Percentiles rank a stretch among this genome's conserved stretches.
Evolutionary conservation across 2,113 vertebrate genomes (phyloP).

Genomic region (Mugil cephalus): DNA sequence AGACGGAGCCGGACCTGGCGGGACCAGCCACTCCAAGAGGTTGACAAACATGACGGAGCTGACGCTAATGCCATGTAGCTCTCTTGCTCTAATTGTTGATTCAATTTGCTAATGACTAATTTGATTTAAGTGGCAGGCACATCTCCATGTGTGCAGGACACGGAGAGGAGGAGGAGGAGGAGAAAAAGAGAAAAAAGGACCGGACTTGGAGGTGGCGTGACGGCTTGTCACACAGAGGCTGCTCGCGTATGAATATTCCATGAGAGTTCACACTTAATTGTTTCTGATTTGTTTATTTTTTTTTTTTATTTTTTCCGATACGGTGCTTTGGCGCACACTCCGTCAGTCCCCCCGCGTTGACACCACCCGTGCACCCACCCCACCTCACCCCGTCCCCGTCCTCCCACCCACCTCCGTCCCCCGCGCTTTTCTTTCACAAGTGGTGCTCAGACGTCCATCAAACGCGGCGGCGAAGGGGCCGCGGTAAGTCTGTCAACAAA

Average conservation of each 20-base stretch:
- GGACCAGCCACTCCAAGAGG: slow-evolving; percentile 76
- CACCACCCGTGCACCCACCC: slow-evolving; percentile 46
- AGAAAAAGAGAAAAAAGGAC: slow-evolving; percentile 43
- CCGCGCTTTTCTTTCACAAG: slow-evolving; percentile 75
- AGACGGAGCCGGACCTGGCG: slow-evolving; percentile 63
- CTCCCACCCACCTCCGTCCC: slow-evolving; percentile 56
- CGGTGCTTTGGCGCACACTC: slow-evolving; percentile 77
- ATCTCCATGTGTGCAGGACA: slow-evolving; percentile 80
- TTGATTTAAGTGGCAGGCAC: slow-evolving; percentile 90
- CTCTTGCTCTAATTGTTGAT: slow-evolving; percentile 90
- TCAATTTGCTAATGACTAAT: slow-evolving; percentile 90
- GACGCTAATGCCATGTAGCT: slow-evolving; percentile 89
- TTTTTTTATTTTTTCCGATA: slow-evolving; percentile 85
- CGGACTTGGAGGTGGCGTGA: slow-evolving; percentile 77
- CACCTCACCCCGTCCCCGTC: slow-evolving; percentile 52
- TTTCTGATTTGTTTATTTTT: slow-evolving; percentile 87
- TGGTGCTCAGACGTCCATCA: slow-evolving; percentile 79
- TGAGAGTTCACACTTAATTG: slow-evolving; percentile 87
- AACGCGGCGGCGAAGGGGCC: slow-evolving; percentile 64
- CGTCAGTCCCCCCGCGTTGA: slow-evolving; percentile 73
- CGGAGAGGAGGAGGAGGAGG: slow-evolving; percentile 55
- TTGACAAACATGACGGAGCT: slow-evolving; percentile 83
- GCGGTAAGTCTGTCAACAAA: slow-evolving; percentile 75
- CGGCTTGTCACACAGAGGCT: slow-evolving; percentile 82
- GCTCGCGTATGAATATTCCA: slow-evolving; percentile 85